Evolutionary conservation across 2,797 vertebrate genomes (phyloP).

Genomic region (Micropoecilia bifurca): DNA sequence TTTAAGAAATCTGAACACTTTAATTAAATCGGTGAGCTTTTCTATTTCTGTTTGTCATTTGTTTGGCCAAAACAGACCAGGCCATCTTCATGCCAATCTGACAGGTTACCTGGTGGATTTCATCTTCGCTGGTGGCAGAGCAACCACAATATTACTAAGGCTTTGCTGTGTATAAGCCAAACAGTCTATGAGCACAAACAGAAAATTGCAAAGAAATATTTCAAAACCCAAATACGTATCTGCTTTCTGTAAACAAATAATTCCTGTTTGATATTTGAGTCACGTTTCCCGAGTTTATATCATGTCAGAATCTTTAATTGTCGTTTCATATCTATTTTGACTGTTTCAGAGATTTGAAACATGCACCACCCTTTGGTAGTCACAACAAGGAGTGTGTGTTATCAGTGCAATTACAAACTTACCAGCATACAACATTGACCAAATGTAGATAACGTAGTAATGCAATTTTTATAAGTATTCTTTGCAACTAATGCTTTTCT

Average conservation of each 20-base stretch:
- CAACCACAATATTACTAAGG: background rate
- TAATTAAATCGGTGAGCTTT: background rate
- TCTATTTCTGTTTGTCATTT: background rate
- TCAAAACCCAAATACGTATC: background rate
- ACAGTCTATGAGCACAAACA: background rate
- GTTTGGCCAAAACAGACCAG: background rate
- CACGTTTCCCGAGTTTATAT: background rate
- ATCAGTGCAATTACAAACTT: background rate
- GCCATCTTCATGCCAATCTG: background rate
- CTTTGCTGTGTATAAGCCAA: background rate
- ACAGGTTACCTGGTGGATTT: background rate
- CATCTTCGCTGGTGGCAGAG: background rate
- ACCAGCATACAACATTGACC: background rate
- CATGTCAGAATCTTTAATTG: background rate
- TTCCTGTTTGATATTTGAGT: background rate
- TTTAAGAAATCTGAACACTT: background rate
- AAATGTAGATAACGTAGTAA: background rate
- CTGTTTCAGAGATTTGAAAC: constrained; percentile 22
- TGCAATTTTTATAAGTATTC: background rate
- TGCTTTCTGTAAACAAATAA: background rate
- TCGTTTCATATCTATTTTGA: background rate
- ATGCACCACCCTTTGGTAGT: background rate
- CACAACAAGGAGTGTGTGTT: background rate
- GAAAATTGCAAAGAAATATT: background rate
- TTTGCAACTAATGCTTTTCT: background rate